Percentiles rank a stretch among this genome's conserved stretches.
These are phyloP conservation scores for Odocoileus virginianus DNA, from an alignment of 2,113 vertebrate genomes.

Conservation along the genomic window DNA sequence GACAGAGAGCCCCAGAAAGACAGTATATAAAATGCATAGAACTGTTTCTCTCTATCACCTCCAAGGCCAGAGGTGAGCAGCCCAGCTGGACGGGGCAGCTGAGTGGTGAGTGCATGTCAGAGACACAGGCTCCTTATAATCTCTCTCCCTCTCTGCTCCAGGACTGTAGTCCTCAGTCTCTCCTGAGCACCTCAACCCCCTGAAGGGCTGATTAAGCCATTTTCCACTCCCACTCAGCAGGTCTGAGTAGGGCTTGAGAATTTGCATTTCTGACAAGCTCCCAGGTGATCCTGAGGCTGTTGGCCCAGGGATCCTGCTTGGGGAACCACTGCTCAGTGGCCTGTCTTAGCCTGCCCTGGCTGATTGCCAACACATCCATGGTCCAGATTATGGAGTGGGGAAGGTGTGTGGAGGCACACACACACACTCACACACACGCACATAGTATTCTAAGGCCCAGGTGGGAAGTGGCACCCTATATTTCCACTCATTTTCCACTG, in stretches of 20 bases:
- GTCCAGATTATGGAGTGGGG: background rate
- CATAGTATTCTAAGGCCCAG: background rate
- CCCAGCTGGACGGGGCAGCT: background rate
- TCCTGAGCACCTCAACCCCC: background rate
- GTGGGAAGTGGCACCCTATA: background rate
- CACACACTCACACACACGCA: accelerated
- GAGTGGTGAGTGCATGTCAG: background rate
- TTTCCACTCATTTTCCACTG: background rate
- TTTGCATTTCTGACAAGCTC: background rate
- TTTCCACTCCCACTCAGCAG: background rate
- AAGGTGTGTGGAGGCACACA: background rate
- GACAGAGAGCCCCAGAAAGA: background rate
- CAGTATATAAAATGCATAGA: background rate
- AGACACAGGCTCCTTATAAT: background rate
- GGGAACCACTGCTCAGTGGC: background rate
- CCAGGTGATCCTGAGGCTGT: background rate
- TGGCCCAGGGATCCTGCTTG: background rate
- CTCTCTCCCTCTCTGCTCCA: background rate
- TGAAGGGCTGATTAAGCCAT: background rate
- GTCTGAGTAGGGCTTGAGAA: background rate
- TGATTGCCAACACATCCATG: background rate
- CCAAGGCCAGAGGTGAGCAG: background rate
- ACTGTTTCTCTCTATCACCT: background rate
- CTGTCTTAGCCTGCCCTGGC: background rate
- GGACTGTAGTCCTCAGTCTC: background rate